Conservation (phyloP, 2,113 vertebrate genomes). For the Hyperopisus bebe region DNA sequence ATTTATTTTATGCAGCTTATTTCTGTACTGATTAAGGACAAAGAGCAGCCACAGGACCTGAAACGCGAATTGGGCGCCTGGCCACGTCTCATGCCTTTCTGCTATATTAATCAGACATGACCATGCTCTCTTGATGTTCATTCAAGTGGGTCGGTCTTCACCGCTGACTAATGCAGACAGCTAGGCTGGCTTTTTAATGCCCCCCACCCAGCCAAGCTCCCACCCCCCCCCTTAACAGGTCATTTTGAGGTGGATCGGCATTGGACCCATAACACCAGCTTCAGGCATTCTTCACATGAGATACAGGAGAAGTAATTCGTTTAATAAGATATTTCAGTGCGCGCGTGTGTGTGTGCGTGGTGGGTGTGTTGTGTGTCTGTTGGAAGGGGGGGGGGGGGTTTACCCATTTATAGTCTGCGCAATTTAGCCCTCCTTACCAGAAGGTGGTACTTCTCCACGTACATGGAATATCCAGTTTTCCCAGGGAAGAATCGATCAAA, state of each 20-base stretch:
- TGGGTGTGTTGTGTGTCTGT: too few species aligned
- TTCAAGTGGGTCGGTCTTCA: background rate
- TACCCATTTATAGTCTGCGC: background rate
- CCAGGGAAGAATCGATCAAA: background rate
- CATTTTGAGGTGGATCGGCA: background rate
- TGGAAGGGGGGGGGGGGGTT: background rate
- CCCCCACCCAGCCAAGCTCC: background rate
- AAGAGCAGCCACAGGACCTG: slow-evolving; percentile 47
- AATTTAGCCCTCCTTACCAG: background rate
- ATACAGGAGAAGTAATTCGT: background rate
- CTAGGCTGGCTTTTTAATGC: background rate
- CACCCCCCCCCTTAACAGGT: background rate
- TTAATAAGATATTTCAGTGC: background rate
- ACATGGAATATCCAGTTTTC: background rate
- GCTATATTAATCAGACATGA: slow-evolving; percentile 24
- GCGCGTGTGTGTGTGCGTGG: rapidly evolving
- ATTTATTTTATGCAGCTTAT: slow-evolving; percentile 45
- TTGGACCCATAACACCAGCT: background rate
- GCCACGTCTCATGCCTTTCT: background rate
- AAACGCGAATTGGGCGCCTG: background rate
- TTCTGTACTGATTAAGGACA: slow-evolving; percentile 52
- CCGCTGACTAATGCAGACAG: background rate
- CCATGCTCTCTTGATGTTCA: background rate
- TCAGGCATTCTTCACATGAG: background rate
- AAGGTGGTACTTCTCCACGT: background rate